A percentile compares a stretch with the other conserved stretches of the same genome.
These are phyloP conservation scores for Crenichthys baileyi DNA, from an alignment of 2,797 vertebrate species.

Conservation along the genomic window DNA sequence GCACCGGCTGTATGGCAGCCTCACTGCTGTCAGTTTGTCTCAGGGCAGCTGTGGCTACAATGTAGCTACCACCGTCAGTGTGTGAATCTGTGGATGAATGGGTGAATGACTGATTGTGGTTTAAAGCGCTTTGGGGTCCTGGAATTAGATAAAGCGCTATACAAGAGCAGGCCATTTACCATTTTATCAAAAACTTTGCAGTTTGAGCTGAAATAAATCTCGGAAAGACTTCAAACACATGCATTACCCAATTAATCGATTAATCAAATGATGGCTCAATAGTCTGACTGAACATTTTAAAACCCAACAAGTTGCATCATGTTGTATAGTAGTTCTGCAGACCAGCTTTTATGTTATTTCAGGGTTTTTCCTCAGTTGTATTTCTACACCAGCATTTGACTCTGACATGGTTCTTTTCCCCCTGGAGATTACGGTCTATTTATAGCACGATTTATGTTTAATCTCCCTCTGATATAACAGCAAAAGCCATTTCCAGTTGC, in stretches of 20 bases:
- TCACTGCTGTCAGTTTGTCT: no score
- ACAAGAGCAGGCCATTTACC: no score
- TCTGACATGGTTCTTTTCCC: constrained; percentile 36
- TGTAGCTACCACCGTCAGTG: no score
- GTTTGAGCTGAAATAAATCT: no score
- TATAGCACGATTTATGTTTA: constrained; percentile 74
- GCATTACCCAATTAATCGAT: neutral
- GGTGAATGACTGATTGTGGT: no score
- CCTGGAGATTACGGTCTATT: constrained; percentile 70
- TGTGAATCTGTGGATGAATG: no score
- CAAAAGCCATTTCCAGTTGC: constrained; percentile 53
- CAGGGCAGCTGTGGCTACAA: no score
- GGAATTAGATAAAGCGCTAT: no score
- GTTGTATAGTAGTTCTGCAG: neutral
- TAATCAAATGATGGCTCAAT: neutral
- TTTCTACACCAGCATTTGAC: constrained; percentile 44
- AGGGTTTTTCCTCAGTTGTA: constrained; percentile 13
- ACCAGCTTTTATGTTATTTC: constrained; percentile 13
- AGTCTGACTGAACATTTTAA: no score
- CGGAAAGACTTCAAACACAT: neutral
- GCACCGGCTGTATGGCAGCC: no score
- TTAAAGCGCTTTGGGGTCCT: no score
- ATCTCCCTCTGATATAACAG: constrained; percentile 69
- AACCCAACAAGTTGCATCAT: neutral
- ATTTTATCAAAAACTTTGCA: no score